Conservation (phyloP, 2,888 invertebrate species). For the Hydriomena furcata region DNA sequence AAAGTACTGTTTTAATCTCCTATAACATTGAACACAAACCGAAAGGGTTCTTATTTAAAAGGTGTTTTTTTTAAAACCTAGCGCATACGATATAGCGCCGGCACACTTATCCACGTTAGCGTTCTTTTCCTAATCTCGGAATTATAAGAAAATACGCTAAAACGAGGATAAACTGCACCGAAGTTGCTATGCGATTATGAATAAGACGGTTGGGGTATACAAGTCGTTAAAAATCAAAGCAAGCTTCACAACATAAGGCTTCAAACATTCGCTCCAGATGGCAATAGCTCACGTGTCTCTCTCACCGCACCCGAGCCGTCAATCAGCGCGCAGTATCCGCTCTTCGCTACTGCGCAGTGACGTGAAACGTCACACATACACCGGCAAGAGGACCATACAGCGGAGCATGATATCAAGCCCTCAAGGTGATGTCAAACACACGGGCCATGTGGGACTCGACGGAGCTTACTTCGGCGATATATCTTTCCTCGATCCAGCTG, state of each 20-base stretch:
- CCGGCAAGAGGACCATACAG: constrained; percentile 87
- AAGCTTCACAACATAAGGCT: constrained; percentile 41
- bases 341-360: constrained; percentile 77
- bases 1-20: no score
- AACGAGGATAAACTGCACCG: no score
- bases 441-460: constrained; percentile 97
- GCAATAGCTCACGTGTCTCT: constrained; percentile 47
- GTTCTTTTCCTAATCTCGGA: no score
- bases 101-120: no score
- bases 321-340: constrained; percentile 60
- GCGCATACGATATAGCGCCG: no score
- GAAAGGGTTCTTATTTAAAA: no score
- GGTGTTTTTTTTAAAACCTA: no score
- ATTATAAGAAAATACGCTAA: no score
- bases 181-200: no score
- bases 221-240: background rate
- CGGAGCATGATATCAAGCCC: constrained; percentile 98
- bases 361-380: constrained; percentile 74
- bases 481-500: constrained; percentile 79
- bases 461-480: constrained; percentile 99
- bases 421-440: constrained; percentile 98
- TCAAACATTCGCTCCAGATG: constrained; percentile 43
- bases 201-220: background rate
- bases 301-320: constrained; percentile 62
- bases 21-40: no score